Percentiles rank a stretch among this genome's conserved stretches.
phyloP scores from a whole-genome alignment of 2,113 vertebrate genomes.

The Sceloporus undulatus region DNA sequence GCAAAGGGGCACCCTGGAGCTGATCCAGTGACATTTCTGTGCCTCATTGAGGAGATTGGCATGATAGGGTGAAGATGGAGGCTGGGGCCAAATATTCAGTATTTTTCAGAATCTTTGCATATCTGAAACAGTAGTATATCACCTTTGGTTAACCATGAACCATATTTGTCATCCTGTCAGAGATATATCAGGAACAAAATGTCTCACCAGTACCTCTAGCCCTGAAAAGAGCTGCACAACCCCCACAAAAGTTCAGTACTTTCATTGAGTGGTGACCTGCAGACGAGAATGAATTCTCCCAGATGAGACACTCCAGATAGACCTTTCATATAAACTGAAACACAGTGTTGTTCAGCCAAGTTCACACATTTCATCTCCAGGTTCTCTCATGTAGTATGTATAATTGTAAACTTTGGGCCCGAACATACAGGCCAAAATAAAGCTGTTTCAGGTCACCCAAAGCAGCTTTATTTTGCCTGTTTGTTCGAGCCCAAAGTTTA shows the following conservation, averaged over 20 bases:
- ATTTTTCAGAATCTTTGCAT: background rate
- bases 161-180: background rate
- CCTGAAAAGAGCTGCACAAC: background rate
- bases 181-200: background rate
- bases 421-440: no score
- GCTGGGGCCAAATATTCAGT: background rate
- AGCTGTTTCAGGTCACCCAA: no score
- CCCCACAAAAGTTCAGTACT: no score
- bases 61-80: background rate
- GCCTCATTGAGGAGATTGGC: background rate
- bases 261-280: background rate
- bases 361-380: background rate
- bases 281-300: background rate
- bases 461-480: no score
- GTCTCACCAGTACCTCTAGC: background rate
- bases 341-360: background rate
- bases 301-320: background rate
- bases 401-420: no score
- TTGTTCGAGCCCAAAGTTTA: no score
- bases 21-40: conserved; percentile 13
- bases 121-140: no score
- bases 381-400: background rate
- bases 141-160: background rate
- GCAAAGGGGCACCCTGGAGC: conserved; percentile 45
- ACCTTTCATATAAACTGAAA: background rate